Evolutionary conservation across 2,888 invertebrate genomes (phyloP).

Genomic region (Cryptocephalus moraei): DNA sequence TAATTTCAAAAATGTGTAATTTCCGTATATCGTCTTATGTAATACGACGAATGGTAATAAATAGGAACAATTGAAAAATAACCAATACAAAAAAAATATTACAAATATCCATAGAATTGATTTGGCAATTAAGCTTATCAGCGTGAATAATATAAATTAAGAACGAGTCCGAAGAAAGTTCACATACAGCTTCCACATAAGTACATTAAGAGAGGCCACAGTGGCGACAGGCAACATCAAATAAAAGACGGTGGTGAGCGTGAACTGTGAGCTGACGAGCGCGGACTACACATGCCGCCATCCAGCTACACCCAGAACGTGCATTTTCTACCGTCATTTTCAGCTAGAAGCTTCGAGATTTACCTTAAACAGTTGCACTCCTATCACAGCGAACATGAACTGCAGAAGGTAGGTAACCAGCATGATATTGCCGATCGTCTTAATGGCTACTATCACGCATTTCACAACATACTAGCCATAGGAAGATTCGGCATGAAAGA

Average conservation of each 20-base stretch:
- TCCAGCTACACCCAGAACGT: constrained; percentile 29
- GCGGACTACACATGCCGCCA: constrained; percentile 17
- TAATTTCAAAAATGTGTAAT: too few species aligned
- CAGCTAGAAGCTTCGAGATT: constrained; percentile 38
- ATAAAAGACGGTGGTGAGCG: constrained; percentile 17
- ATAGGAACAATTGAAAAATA: too few species aligned
- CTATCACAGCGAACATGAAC: constrained; percentile 99
- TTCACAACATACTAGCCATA: constrained; percentile 90
- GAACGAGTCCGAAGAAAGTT: constrained; percentile 14
- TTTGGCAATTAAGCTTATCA: too few species aligned
- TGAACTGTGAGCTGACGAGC: constrained; percentile 21
- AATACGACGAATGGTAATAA: too few species aligned
- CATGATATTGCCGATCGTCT: constrained; percentile 99
- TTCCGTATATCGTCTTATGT: too few species aligned
- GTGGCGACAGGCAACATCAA: constrained; percentile 3
- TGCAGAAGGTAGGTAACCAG: constrained; percentile 99
- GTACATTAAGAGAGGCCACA: constrained; percentile 10
- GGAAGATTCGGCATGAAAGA: constrained; percentile 34
- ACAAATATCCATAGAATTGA: too few species aligned
- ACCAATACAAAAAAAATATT: too few species aligned
- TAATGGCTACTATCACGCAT: constrained; percentile 98
- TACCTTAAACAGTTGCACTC: constrained; percentile 99
- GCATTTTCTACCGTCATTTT: constrained; percentile 34
- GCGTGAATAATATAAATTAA: too few species aligned
- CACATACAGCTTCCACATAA: constrained; percentile 30